These are phyloP conservation scores for Alcedo quadribrachys DNA, from an alignment of 2,797 vertebrate species.

Conservation along the genomic window DNA sequence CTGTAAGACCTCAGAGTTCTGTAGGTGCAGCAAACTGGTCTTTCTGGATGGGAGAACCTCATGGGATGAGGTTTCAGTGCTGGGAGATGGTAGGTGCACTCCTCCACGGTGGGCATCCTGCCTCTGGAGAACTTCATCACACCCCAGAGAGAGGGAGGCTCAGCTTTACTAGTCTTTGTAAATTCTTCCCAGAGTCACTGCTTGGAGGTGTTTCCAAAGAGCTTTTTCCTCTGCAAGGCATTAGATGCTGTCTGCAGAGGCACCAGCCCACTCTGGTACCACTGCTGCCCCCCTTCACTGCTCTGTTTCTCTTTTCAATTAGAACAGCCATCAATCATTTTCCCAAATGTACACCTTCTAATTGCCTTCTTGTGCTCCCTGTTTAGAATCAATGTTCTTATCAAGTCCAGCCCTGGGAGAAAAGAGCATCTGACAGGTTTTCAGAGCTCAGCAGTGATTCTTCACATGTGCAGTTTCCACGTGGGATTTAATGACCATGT, in stretches of 20 bases:
- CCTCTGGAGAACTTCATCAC: accelerated
- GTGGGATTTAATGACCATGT: not conserved
- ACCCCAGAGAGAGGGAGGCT: not conserved
- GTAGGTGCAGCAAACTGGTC: not conserved
- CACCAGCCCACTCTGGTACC: not conserved
- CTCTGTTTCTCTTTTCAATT: not conserved
- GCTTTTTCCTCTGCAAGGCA: not conserved
- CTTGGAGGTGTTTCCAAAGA: not conserved
- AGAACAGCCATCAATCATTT: not conserved
- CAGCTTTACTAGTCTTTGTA: not conserved
- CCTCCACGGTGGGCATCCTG: not conserved
- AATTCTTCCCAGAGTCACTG: not conserved
- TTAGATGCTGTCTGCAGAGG: not conserved
- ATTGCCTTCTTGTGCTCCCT: not conserved
- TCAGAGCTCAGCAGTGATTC: not conserved
- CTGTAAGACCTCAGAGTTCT: not conserved
- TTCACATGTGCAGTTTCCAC: not conserved
- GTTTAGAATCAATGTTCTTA: not conserved
- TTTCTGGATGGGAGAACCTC: not conserved
- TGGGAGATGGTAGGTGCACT: not conserved
- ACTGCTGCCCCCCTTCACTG: accelerated
- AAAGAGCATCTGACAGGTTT: not conserved
- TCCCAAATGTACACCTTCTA: not conserved
- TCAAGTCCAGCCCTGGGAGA: not conserved
- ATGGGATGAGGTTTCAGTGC: accelerated